These are phyloP conservation scores for Cassiopea andromeda DNA, from an alignment of 30 jellyfish, hydroid and myxozoan genomes.

Conservation along the genomic window DNA sequence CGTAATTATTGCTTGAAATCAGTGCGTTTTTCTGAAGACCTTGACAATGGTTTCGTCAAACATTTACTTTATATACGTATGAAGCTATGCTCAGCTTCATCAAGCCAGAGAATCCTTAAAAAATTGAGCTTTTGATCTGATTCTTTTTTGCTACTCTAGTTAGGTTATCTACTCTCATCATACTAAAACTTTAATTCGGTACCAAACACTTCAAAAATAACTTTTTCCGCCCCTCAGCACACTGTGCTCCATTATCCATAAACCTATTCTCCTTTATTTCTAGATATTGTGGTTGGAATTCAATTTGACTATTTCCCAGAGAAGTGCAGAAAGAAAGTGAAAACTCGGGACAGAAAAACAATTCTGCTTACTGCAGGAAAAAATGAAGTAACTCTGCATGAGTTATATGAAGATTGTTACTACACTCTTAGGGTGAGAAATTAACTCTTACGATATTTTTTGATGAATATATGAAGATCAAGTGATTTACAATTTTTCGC, in stretches of 20 bases:
- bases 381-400: conserved; percentile 7
- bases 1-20: too few species aligned
- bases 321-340: conserved; percentile 8
- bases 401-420: conserved; percentile 53
- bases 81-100: too few species aligned
- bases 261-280: not conserved
- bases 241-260: not conserved
- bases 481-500: not conserved
- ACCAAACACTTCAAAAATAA: not conserved
- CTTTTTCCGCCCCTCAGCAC: not conserved
- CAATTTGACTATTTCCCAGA: conserved; percentile 27
- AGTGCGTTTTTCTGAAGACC: too few species aligned
- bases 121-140: too few species aligned
- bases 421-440: conserved; percentile 33
- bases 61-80: too few species aligned
- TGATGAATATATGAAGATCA: not conserved
- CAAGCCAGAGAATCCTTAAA: too few species aligned
- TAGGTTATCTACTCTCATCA: too few species aligned
- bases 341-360: not conserved
- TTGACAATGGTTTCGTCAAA: too few species aligned
- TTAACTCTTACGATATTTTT: not conserved
- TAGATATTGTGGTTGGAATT: conserved; percentile 42
- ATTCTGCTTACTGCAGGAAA: not conserved
- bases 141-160: too few species aligned
- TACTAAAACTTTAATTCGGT: too few species aligned